Base-by-base conservation (phyloP, 23 tunicate genomes). In the Ciona savignyi region DNA sequence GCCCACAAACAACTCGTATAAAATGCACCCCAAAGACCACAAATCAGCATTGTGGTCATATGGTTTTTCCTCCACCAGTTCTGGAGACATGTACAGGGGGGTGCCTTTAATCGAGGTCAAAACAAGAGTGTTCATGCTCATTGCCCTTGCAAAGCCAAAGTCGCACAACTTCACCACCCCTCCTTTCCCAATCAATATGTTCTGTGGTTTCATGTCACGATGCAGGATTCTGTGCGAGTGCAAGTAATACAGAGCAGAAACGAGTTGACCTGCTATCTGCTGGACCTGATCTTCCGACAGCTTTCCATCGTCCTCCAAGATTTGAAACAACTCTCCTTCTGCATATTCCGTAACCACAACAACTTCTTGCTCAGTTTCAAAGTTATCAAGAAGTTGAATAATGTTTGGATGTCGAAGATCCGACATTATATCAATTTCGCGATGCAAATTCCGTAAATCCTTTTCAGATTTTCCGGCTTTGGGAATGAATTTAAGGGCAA, bases 181-280 rank as follows among this genome's bases (percentile, higher is more conserved):
- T 34, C 90, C 90, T 60, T 90, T 90, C 15, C 97, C 97, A 74
- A 90, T 88, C 79, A 90, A 51, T 29, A 90, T 73, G 72, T 90
- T 90, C 49, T 90, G 97, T 32, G 97, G 97, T 63, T 90, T 90
- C 97, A 90, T 90, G 71, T 90, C 97, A 65, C 97, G 74, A 72
- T 90, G 97, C 27, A 90, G 63, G 29, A 90, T 90, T n/a, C 97
- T 56, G 51, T 90, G 81, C 1, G 97, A 84, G 63, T 90, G 97
- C 23, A 90, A 77, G 56, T 90, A 90, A 63, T 79, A 90, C 31
- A 90, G 69, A 42, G 97, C 90, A 19, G 97, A 90, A 3, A 90
- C 68, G 26, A 90, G 90, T 33, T 90, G 97, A 49, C 86, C 72
- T 1, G 97, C 86, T 35, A 90, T 90, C n/a, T 65, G 33, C 20